Evolutionary conservation across 2,888 invertebrate genomes (phyloP), one percentile per base, ranked within the genome.

Genomic region (Sabatieria punctata): DNA sequence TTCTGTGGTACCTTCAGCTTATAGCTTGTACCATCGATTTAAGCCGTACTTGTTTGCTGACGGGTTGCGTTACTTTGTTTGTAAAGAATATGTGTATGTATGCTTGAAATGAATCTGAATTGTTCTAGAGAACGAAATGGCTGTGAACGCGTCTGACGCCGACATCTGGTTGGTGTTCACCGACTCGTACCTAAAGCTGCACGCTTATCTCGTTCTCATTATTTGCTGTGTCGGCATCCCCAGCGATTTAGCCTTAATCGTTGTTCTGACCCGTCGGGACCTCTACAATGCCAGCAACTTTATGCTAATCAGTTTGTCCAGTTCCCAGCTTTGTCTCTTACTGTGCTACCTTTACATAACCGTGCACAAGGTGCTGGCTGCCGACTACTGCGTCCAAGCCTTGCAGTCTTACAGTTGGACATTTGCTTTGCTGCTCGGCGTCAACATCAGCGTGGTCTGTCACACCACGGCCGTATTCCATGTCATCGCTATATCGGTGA

Each of bases 401-500:
- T 27, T 41, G 26, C 27, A n/a, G 41, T 18, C 26, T 4, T 25
- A 15, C 18, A 2, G 6, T 19, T 19, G 23, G 23, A 21, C 19
- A n/a, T 24, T 26, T 27, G 3, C 26, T 4, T 18, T 41, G 15
- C 41, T 41, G 4, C 8, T 41, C 26, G 15, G 21, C 41, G 41
- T 41, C n/a, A 41, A 41, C 26, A 4, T 41, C 13, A n/a, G n/a
- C 25, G 25, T 41, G 4, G 24, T 25, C 3, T 24, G 25, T 18
- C 41, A 41, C 41, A 41, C 41, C 2, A 21, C 26, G n/a, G 26
- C 26, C 26, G 41, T 41, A 13, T 41, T 41, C 26, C 41, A 41
- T 19, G 41, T 41, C n/a, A 6, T 41, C 41, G 26, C n/a, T n/a
- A 13, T 41, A n/a, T 13, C 25, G 4, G 4, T 25, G 26, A 18